phyloP scores from a whole-genome alignment of 2,113 vertebrate species.

The Bettongia penicillata region DNA sequence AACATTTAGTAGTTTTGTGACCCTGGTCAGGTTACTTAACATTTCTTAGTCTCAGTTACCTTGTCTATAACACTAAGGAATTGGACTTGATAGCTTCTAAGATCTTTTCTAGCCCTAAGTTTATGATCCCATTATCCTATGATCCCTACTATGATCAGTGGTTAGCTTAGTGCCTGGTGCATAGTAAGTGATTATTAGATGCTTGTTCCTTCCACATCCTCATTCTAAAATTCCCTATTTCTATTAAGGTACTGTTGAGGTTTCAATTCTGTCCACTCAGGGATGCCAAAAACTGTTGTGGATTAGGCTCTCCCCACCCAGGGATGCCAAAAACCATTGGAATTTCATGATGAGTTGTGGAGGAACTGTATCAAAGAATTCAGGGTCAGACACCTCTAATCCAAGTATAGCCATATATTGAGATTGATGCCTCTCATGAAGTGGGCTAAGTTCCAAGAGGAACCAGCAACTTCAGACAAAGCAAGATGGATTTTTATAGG shows the following conservation, averaged over 20 bases:
- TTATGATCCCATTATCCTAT: background rate
- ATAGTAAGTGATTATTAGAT: background rate
- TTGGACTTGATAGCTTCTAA: background rate
- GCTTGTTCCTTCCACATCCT: background rate
- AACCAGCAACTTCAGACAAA: too few species aligned
- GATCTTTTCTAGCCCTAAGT: background rate
- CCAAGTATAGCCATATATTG: too few species aligned
- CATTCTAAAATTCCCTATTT: background rate
- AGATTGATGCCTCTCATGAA: too few species aligned
- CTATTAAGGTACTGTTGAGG: background rate
- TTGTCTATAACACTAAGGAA: background rate
- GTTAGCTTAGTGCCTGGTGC: background rate
- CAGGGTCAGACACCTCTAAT: too few species aligned
- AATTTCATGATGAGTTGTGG: too few species aligned
- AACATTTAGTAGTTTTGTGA: background rate
- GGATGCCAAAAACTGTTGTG: too few species aligned
- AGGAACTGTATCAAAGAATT: too few species aligned
- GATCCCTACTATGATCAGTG: background rate
- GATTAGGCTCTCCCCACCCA: too few species aligned
- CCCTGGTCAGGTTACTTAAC: background rate
- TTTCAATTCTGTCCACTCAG: too few species aligned
- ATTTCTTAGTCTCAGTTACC: background rate
- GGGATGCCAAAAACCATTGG: too few species aligned
- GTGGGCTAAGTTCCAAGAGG: too few species aligned
- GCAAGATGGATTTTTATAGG: too few species aligned